Evolutionary conservation across 2,797 vertebrate species (phyloP).

Genomic region (Tapera naevia): DNA sequence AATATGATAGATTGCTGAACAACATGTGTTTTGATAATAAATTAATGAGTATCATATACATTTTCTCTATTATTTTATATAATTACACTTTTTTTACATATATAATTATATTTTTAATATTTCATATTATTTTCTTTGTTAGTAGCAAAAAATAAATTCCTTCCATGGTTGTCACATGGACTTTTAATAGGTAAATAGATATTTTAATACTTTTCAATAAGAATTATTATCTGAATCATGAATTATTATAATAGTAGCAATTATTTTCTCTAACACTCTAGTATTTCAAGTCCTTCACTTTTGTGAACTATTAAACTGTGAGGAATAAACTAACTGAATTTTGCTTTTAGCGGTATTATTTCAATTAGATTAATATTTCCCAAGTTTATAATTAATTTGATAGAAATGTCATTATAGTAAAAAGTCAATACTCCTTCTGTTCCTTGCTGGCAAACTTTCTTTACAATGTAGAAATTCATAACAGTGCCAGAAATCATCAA

Average conservation of each 20-base stretch:
- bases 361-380: conserved; percentile 57
- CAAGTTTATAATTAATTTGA: conserved; percentile 62
- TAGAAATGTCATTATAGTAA: conserved; percentile 60
- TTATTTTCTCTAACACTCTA: neutral
- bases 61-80: neutral
- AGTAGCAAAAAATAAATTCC: neutral
- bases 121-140: neutral
- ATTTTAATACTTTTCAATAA: neutral
- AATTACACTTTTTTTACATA: too few species aligned
- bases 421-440: conserved; percentile 69
- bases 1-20: neutral
- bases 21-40: neutral
- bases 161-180: neutral
- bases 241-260: neutral
- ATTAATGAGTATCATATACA: neutral
- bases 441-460: conserved; percentile 63
- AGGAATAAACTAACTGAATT: neutral
- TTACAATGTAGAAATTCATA: conserved; percentile 25
- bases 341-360: conserved; percentile 38
- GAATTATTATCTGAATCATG: neutral
- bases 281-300: conserved; percentile 8
- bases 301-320: conserved; percentile 1
- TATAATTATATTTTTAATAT: neutral
- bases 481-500: conserved; percentile 38
- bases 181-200: neutral